Evolutionary conservation across 2,113 vertebrate genomes (phyloP).

Genomic region (Lynx canadensis): DNA sequence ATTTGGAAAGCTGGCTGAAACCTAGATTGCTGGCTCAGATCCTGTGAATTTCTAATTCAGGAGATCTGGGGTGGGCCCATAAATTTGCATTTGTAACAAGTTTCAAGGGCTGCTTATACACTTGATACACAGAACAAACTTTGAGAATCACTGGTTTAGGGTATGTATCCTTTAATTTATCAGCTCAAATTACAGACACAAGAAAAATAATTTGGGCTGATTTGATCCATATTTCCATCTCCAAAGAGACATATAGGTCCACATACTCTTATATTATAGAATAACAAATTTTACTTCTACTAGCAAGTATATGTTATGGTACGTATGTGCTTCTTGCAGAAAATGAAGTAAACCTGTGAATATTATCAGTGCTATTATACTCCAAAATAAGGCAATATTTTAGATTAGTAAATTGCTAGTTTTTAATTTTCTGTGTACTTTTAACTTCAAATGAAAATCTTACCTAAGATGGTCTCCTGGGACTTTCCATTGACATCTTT

Average conservation of each 20-base stretch:
- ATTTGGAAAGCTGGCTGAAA: not conserved
- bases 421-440: conserved; percentile 83
- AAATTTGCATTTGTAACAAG: not conserved
- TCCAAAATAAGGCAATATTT: conserved; percentile 74
- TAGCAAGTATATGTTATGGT: conserved; percentile 77
- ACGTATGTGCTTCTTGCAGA: conserved; percentile 72
- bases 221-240: conserved; percentile 48
- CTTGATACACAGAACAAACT: not conserved
- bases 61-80: too few species aligned
- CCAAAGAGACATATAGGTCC: conserved; percentile 56
- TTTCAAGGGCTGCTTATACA: not conserved
- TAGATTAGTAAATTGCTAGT: conserved; percentile 80
- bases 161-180: conserved; percentile 28
- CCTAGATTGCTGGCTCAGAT: not conserved
- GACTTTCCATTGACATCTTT: conserved; percentile 69
- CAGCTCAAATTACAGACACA: conserved; percentile 47
- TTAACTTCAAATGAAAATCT: conserved; percentile 76
- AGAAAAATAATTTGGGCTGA: conserved; percentile 58
- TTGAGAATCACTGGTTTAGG: not conserved
- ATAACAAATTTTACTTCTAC: conserved; percentile 74
- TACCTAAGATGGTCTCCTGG: conserved; percentile 74
- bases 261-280: conserved; percentile 78
- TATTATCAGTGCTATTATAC: conserved; percentile 66
- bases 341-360: conserved; percentile 83
- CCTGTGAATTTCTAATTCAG: not conserved